Percentiles rank a stretch among this genome's conserved stretches.
These are phyloP conservation scores for Phrixothrix hirtus DNA, from an alignment of 2,888 invertebrate species.

Conservation along the genomic window DNA sequence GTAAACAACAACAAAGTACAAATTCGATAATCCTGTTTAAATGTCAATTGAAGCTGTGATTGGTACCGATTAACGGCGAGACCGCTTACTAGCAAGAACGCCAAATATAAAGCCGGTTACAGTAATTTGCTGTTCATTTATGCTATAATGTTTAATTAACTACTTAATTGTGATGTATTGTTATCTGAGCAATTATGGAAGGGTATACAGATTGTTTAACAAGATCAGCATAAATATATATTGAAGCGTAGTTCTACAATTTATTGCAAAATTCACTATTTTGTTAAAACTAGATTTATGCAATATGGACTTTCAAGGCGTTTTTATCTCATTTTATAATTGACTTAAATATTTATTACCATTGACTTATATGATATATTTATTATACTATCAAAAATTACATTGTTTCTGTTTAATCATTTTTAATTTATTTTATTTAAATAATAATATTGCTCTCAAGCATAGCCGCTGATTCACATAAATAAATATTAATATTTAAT, in stretches of 20 bases:
- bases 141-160: slow-evolving; percentile 30
- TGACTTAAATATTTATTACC: too few relatives aligned
- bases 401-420: too few relatives aligned
- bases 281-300: too few relatives aligned
- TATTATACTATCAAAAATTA: too few relatives aligned
- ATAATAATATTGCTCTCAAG: too few relatives aligned
- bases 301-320: too few relatives aligned
- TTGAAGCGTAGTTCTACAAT: slow-evolving; percentile 3
- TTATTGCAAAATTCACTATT: slow-evolving; percentile 1
- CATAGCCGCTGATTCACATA: too few relatives aligned
- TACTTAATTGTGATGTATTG: slow-evolving; percentile 26
- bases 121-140: slow-evolving; percentile 23
- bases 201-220: slow-evolving; percentile 22
- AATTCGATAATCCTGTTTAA: slow-evolving; percentile 7
- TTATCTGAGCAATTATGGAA: slow-evolving; percentile 23
- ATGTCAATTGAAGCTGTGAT: slow-evolving; percentile 17
- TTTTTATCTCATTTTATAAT: too few relatives aligned
- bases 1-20: slow-evolving; percentile 4
- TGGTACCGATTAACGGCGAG: slow-evolving; percentile 22
- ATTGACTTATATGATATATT: too few relatives aligned
- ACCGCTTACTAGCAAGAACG: slow-evolving; percentile 18
- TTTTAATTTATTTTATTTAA: too few relatives aligned
- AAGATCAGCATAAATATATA: slow-evolving; percentile 10
- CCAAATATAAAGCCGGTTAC: slow-evolving; percentile 16
- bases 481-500: too few relatives aligned